Percentiles rank a stretch among this genome's conserved stretches.
Evolutionary conservation across 2,888 invertebrate genomes (phyloP).

Genomic region (Acanthopleura granulata): DNA sequence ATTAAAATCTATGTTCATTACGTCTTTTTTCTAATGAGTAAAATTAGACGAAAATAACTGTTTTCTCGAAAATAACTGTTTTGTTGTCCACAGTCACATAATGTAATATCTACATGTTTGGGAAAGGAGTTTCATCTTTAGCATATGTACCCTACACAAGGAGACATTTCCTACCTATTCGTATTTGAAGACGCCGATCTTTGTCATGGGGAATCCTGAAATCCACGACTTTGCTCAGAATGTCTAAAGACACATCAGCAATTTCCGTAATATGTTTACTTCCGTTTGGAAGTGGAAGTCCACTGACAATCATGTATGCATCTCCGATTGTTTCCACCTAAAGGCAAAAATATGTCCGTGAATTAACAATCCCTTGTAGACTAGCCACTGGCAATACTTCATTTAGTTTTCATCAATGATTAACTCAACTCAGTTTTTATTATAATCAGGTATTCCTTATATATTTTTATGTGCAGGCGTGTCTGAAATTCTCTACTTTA

Average conservation of each 20-base stretch:
- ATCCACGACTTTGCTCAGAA: slow-evolving; percentile 50
- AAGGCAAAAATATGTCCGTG: neutral
- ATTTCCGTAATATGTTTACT: slow-evolving; percentile 56
- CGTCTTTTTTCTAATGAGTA: neutral
- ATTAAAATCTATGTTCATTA: neutral
- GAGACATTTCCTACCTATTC: slow-evolving; percentile 47
- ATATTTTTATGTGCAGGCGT: no score
- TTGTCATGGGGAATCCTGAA: slow-evolving; percentile 60
- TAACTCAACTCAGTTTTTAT: no score
- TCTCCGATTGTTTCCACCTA: slow-evolving; percentile 66
- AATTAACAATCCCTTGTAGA: no score
- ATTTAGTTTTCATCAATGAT: no score
- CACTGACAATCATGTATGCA: slow-evolving; percentile 64
- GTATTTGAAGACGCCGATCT: slow-evolving; percentile 45
- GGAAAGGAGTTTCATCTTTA: no score
- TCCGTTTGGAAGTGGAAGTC: slow-evolving; percentile 55
- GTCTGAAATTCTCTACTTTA: no score
- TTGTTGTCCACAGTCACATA: no score
- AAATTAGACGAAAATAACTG: no score
- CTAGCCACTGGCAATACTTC: no score
- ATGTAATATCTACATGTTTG: no score
- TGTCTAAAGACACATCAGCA: slow-evolving; percentile 52
- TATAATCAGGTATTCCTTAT: no score
- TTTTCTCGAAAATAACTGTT: no score
- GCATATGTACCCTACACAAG: neutral